phyloP scores from a whole-genome alignment of 2,888 invertebrate species.

The Melieria omissa region DNA sequence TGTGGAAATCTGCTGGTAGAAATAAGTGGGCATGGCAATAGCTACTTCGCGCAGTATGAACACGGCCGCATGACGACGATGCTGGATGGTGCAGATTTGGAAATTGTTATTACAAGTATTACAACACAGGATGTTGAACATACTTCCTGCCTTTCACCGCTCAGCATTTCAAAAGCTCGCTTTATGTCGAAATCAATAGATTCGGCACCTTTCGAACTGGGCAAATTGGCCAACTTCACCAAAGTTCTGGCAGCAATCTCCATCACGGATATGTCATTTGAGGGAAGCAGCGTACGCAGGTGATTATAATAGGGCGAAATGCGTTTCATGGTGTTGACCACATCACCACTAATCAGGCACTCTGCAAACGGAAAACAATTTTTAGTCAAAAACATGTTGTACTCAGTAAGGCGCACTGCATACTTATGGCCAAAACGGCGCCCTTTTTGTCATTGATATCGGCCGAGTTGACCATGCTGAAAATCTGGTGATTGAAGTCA shows the following conservation, averaged over 20 bases:
- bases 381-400: background rate
- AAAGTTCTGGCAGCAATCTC: slow-evolving; percentile 96
- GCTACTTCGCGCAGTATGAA: slow-evolving; percentile 93
- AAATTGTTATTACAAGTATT: background rate
- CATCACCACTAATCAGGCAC: slow-evolving; percentile 92
- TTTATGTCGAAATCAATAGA: slow-evolving; percentile 99
- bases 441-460: slow-evolving; percentile 96
- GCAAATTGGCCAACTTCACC: slow-evolving; percentile 89
- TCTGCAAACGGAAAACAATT: slow-evolving; percentile 70
- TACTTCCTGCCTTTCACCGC: slow-evolving; percentile 87
- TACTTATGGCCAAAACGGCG: slow-evolving; percentile 92
- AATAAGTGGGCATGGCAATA: slow-evolving; percentile 95
- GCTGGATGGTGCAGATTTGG: slow-evolving; percentile 62
- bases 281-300: slow-evolving; percentile 87
- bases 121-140: background rate
- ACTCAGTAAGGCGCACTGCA: background rate
- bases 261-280: slow-evolving; percentile 92
- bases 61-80: slow-evolving; percentile 91
- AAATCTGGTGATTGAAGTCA: slow-evolving; percentile 94
- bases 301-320: slow-evolving; percentile 94
- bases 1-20: slow-evolving; percentile 92
- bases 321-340: slow-evolving; percentile 89
- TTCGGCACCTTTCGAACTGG: slow-evolving; percentile 93
- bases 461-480: slow-evolving; percentile 93
- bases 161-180: slow-evolving; percentile 94